Percentiles rank a stretch among this genome's conserved stretches.
These are phyloP conservation scores for Amia ocellicauda DNA, from an alignment of 2,113 vertebrate genomes.

Conservation along the genomic window DNA sequence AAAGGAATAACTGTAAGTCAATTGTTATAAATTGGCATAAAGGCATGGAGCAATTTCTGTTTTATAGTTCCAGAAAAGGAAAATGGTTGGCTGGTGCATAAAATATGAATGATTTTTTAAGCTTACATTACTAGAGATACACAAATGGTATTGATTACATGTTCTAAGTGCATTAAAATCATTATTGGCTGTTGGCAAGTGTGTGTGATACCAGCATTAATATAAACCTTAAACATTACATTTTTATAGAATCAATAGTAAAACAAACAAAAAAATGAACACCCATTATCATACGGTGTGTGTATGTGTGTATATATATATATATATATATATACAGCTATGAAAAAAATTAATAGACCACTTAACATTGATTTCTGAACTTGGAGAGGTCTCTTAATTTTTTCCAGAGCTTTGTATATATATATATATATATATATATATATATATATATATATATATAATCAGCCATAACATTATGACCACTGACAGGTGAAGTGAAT, in stretches of 20 bases:
- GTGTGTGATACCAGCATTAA: slow-evolving; percentile 12
- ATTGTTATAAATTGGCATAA: background rate
- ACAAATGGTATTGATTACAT: slow-evolving; percentile 14
- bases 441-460: slow-evolving; percentile 4
- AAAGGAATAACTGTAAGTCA: background rate
- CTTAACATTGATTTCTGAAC: too few relatives aligned
- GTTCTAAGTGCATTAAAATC: slow-evolving; percentile 13
- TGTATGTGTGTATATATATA: too few relatives aligned
- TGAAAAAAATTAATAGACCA: too few relatives aligned
- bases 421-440: too few relatives aligned
- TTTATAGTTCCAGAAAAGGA: slow-evolving; percentile 11
- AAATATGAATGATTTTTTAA: slow-evolving; percentile 8
- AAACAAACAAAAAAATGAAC: too few relatives aligned
- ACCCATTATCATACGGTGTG: too few relatives aligned
- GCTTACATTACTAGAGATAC: slow-evolving; percentile 13
- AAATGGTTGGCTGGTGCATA: background rate
- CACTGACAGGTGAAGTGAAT: too few relatives aligned
- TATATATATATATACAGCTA: too few relatives aligned
- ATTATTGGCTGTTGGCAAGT: background rate
- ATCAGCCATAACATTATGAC: too few relatives aligned
- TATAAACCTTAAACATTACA: slow-evolving; percentile 10
- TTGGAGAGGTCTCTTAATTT: too few relatives aligned
- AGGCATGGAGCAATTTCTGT: background rate
- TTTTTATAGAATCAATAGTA: slow-evolving; percentile 10
- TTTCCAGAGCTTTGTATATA: too few relatives aligned